Conservation (phyloP, 2,888 invertebrate species). For the Chironomus tentans region DNA sequence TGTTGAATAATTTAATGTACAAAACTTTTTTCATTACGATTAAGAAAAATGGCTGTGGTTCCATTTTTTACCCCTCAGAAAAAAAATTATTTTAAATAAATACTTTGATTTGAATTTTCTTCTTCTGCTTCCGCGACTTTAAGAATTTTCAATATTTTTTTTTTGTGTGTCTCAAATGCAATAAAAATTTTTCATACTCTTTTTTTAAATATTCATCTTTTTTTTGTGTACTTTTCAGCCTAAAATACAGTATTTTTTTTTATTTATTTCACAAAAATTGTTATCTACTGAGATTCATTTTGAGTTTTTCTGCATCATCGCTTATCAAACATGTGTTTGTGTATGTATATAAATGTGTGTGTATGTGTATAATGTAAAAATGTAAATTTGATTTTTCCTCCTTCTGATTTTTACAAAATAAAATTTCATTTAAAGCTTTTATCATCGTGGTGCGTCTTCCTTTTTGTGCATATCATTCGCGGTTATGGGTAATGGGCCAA, state of each 20-base stretch:
- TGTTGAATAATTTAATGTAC: background rate
- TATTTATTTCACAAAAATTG: background rate
- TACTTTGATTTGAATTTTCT: background rate
- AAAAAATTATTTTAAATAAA: background rate
- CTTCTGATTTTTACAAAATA: background rate
- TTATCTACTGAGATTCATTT: background rate
- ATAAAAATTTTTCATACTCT: background rate
- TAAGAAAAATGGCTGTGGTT: background rate
- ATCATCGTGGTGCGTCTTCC: constrained; percentile 34
- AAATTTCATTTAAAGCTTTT: constrained; percentile 29
- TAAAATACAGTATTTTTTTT: background rate
- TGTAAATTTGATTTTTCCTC: background rate
- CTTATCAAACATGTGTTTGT: background rate
- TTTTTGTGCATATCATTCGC: constrained; percentile 34
- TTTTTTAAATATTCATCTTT: background rate
- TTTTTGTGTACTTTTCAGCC: background rate
- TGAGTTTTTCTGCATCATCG: background rate
- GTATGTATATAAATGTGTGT: no score
- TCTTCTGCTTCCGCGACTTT: no score
- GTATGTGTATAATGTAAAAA: background rate
- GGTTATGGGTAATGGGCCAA: constrained; percentile 30
- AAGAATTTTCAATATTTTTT: background rate
- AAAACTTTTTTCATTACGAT: background rate
- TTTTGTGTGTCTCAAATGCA: background rate
- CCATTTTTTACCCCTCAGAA: background rate